Base-by-base conservation (phyloP, 2,113 vertebrate species). In the Mus musculus region DNA sequence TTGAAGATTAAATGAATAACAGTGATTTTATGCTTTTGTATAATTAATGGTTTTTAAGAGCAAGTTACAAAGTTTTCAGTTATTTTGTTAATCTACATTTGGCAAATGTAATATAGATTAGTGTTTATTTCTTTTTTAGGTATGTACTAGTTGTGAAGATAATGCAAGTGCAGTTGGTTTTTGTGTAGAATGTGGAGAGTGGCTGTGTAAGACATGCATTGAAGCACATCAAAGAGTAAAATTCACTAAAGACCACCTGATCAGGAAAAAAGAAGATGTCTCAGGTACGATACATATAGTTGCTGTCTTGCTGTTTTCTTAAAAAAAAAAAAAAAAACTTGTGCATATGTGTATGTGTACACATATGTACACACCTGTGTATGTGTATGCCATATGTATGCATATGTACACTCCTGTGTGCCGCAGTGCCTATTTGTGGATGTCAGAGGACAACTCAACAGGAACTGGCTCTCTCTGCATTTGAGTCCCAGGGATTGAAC, bases 141-240 rank as follows among this genome's bases (percentile, higher is more conserved):
- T 99, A 89, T 99, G 99, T 90, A 99, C 99, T 94, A 99, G 99
- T 98, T 99, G 99, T 91, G 99, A 99, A 98, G 99, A 99, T 98
- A 99, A 99, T 1, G 99, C 99, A 46, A 99, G 99, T 76, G 99
- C 99, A 36, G 99, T 99, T 94, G 99, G 99, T 6, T 99, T 99
- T 98, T 99, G 99, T 94, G 99, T 99, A 80, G 99, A 99, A 97
- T 99, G 99, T 95, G 99, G 99, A 39, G 99, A 99, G 91, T 99
- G 99, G 99, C 98, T 99, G 24, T 99, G 99, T 96, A 99, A 99
- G 98, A 99, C 99, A 2, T 99, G 99, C 95, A 99, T 99, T 95
- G 99, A 99, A 98, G 99, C 99, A 73, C 99, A 99, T 98, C 99
- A 99, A 97, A 98, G 99, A 97, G 99, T 99, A 30, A 99, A 99